Evolutionary conservation across 2,888 invertebrate genomes (phyloP).

Genomic region (Octonoba sinensis): DNA sequence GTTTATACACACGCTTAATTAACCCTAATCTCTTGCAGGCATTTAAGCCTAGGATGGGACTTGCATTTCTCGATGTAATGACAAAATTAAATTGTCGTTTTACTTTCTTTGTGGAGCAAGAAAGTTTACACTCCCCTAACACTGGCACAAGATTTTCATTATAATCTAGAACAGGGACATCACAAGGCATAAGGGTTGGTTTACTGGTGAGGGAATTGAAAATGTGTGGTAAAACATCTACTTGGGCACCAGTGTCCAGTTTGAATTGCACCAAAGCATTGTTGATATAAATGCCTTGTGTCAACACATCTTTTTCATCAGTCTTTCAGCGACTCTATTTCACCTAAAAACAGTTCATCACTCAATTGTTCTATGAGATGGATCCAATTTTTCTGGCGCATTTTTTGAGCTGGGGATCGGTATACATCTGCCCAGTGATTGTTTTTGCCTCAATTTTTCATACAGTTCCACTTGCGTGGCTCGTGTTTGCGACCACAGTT

Average conservation of each 20-base stretch:
- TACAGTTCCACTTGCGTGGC: neutral
- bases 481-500: neutral
- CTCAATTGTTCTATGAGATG: neutral
- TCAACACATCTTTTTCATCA: neutral
- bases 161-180: neutral
- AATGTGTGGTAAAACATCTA: conserved; percentile 1
- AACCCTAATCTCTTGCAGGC: neutral
- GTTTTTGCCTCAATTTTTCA: neutral
- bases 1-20: neutral
- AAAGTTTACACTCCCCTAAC: neutral
- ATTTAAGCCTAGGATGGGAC: neutral
- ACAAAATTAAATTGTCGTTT: neutral
- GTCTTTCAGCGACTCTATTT: neutral
- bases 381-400: neutral
- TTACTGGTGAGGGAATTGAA: neutral
- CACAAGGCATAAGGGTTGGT: neutral
- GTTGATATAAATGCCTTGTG: neutral
- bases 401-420: neutral
- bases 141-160: conserved; percentile 3
- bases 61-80: conserved; percentile 1
- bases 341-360: neutral
- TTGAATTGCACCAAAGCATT: neutral
- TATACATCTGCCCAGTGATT: conserved; percentile 7
- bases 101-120: neutral
- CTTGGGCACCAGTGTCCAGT: conserved; percentile 24